Evolutionary conservation across 1,140 invertebrate species (phyloP), one percentile per base, ranked within the genome.

Genomic region (Phthorimaea operculella): DNA sequence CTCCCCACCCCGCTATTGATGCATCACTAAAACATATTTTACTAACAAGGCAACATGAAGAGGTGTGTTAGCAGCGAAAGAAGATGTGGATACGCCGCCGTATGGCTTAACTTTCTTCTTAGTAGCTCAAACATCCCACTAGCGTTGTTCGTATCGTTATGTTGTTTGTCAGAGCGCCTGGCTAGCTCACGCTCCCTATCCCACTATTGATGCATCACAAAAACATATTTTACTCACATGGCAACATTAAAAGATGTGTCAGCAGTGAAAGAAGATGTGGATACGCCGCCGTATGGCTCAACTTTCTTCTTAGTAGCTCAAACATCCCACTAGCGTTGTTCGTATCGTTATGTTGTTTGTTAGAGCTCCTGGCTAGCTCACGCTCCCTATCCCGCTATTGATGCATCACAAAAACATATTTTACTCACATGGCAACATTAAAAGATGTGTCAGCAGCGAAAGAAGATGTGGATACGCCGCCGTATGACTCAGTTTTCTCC

Each of bases 311-410:
- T 57, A 99, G 78, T 49, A 97, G 81, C 78, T 98, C 96, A 81
- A 99, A 98, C 96, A 99, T 99, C 14, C 90, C 88, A 0, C 91
- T 91, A 0, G 96, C 94, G 83, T 95, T 98, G 83, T 98, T 98
- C 0, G 94, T 97, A 79, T 99, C 96, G 42, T 99, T 91, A 79
- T 98, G 96, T 60, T 95, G 93, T 76, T 93, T 88, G 68, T 97
- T 94, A 85, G 96, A 98, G 71, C 95, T 92, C 52, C 95, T 90
- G 0, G 95, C 21, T 28, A 6, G 6, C 21, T 28, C 21, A 2
- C 21, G 21, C 21, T 28, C 21, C 21, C 21, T 6, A 28, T 4
- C 21, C 21, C 21, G 6, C 21, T 28, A 4, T 2, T 28, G 21
- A 28, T 4, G 21, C 21, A 28, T 28, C 21, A 28, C 21, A 28